These are phyloP conservation scores for Perccottus glenii DNA, from an alignment of 2,113 vertebrate species.

Conservation along the genomic window DNA sequence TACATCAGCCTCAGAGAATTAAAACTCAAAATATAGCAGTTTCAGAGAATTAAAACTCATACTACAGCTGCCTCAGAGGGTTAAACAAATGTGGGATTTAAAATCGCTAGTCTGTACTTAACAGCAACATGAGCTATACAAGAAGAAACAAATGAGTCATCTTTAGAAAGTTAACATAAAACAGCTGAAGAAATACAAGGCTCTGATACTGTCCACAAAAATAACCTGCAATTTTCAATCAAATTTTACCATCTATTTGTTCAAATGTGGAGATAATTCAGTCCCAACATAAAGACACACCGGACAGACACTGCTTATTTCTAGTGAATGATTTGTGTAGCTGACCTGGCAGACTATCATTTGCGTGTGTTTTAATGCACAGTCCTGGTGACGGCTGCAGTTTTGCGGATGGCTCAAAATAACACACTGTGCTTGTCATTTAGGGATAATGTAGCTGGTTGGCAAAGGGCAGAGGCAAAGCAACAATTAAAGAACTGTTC, in stretches of 20 bases:
- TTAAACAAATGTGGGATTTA: neutral
- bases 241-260: conserved; percentile 42
- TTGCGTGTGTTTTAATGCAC: conserved; percentile 67
- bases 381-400: conserved; percentile 67
- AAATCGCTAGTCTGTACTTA: neutral
- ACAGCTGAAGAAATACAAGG: conserved; percentile 32
- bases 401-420: conserved; percentile 74
- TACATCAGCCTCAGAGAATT: neutral
- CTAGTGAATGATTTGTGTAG: conserved; percentile 61
- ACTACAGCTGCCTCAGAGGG: neutral
- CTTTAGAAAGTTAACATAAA: conserved; percentile 28
- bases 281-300: conserved; percentile 37
- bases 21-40: neutral
- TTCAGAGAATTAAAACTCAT: neutral
- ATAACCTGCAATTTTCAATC: conserved; percentile 56
- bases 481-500: conserved; percentile 69
- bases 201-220: conserved; percentile 7
- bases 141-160: conserved; percentile 23
- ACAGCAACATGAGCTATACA: neutral
- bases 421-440: conserved; percentile 77
- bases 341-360: conserved; percentile 70
- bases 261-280: conserved; percentile 35
- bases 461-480: conserved; percentile 59
- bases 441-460: conserved; percentile 69
- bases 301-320: conserved; percentile 58